phyloP scores from a whole-genome alignment of 2,113 vertebrate genomes.

The Coptodon bakossiorum region DNA sequence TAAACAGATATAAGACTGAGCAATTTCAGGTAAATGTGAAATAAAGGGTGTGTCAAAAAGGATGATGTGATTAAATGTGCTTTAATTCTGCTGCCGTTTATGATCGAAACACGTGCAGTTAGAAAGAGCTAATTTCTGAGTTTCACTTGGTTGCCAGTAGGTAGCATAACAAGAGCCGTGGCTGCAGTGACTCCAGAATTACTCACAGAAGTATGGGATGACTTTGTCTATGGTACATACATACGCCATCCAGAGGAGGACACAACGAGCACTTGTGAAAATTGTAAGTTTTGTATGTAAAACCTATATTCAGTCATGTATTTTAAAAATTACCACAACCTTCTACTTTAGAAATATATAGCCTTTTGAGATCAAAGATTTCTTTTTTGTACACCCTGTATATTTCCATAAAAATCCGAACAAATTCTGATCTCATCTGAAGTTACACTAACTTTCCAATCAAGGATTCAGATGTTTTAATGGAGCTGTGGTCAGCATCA shows the following conservation, averaged over 20 bases:
- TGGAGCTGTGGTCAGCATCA: background rate
- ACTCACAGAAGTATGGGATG: background rate
- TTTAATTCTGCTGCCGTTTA: background rate
- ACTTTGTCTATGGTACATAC: background rate
- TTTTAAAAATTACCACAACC: background rate
- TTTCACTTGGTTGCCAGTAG: background rate
- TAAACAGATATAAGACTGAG: background rate
- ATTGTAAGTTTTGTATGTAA: background rate
- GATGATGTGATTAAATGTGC: background rate
- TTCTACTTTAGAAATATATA: background rate
- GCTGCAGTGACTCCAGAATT: background rate
- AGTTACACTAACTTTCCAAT: background rate
- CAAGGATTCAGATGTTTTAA: background rate
- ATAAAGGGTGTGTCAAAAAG: rapidly evolving
- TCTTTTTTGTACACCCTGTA: background rate
- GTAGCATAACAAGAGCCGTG: background rate
- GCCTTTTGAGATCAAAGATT: background rate
- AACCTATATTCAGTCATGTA: background rate
- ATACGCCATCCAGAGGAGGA: background rate
- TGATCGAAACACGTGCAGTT: background rate
- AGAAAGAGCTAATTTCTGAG: background rate
- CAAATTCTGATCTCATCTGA: background rate
- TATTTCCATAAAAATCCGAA: background rate
- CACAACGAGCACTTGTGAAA: background rate
- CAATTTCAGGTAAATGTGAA: background rate